Conservation (phyloP, 2,797 vertebrate genomes). For the Phaenicophaeus curvirostris region DNA sequence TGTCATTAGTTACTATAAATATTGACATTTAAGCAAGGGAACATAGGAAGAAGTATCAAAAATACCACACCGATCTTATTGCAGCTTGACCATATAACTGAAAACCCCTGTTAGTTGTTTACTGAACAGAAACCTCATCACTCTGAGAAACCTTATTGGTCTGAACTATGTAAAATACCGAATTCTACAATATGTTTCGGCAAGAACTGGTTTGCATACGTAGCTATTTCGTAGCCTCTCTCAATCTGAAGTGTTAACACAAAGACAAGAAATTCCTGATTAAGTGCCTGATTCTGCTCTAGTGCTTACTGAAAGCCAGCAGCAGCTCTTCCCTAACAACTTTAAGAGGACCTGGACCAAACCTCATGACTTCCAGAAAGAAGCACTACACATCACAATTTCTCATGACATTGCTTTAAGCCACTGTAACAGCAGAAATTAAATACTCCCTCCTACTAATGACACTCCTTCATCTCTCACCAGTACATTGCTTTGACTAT, state of each 20-base stretch:
- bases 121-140: not conserved
- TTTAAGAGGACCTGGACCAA: not conserved
- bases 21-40: slow-evolving; percentile 35
- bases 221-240: not conserved
- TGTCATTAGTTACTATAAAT: slow-evolving; percentile 9
- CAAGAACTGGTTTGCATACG: not conserved
- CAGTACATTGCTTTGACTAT: not conserved
- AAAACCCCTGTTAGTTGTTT: slow-evolving; percentile 2
- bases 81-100: not conserved
- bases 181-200: not conserved
- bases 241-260: not conserved
- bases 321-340: not conserved
- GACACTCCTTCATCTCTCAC: not conserved
- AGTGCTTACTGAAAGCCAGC: not conserved
- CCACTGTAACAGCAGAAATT: not conserved
- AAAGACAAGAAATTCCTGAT: not conserved
- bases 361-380: not conserved
- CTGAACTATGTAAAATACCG: not conserved
- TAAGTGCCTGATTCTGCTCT: not conserved
- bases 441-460: not conserved
- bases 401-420: not conserved
- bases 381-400: not conserved
- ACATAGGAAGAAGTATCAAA: not conserved
- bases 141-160: not conserved
- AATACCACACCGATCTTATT: not conserved